phyloP scores from a whole-genome alignment of 2,797 vertebrate genomes.

The Danio albolineatus region DNA sequence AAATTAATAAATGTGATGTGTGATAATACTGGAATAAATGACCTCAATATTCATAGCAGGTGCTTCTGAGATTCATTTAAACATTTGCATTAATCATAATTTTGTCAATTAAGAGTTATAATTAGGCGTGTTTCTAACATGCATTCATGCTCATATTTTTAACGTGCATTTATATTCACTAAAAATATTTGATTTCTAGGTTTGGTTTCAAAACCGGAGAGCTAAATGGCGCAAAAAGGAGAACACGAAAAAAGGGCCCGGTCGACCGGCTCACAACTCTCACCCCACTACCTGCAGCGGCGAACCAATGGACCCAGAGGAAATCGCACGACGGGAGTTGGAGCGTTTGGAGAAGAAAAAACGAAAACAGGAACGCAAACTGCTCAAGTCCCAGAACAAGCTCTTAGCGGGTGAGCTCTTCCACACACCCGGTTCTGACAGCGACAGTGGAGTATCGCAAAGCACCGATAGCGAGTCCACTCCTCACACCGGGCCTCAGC shows the following conservation, averaged over 20 bases:
- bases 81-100: neutral
- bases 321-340: conserved; percentile 92
- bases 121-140: too few species aligned
- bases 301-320: conserved; percentile 97
- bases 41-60: neutral
- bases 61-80: neutral
- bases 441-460: conserved; percentile 91
- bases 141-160: too few species aligned
- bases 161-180: too few species aligned
- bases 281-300: conserved; percentile 97
- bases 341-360: conserved; percentile 96
- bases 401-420: conserved; percentile 84
- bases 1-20: neutral
- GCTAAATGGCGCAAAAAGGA: conserved; percentile 99
- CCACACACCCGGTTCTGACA: conserved; percentile 94
- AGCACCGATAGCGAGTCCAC: conserved; percentile 84
- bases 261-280: conserved; percentile 96
- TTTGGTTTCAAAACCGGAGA: conserved; percentile 98
- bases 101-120: neutral
- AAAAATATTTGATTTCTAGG: conserved; percentile 80
- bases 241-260: conserved; percentile 97
- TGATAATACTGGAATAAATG: neutral
- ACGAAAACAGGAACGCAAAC: conserved; percentile 93
- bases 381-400: conserved; percentile 89
- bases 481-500: conserved; percentile 3